Evolutionary conservation across 2,113 vertebrate species (phyloP), one percentile per base, ranked within the genome.

Genomic region (Isurus oxyrinchus): DNA sequence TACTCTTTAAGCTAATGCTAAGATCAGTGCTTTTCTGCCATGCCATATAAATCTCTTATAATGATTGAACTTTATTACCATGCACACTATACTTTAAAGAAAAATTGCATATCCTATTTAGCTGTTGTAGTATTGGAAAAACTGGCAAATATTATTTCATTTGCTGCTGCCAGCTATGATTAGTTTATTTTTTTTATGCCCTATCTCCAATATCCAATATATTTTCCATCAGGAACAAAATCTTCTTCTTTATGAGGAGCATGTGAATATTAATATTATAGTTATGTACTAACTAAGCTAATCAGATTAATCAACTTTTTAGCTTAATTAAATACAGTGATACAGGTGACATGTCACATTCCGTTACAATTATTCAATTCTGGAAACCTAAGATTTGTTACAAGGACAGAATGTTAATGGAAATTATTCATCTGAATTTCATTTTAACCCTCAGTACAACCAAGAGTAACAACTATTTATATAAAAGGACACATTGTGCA

Each of bases 271-370:
- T 25, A 49, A 72, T 53, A 53, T 69, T 31, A 10, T 55, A 95
- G 44, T 8, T 5, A 72, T 55, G 67, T 55, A 35, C 44, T 27
- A 76, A 95, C 49, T 95, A 94, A 40, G 61, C 23, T 66, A 72
- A 49, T 95, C 66, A 72, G 27, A 66, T 55, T 72, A 95, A 72
- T 95, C 31, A 27, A 66, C 35, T 63, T 94, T 61, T 40, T 90
- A 90, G 53, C 87, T 90, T 94, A 63, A 94, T 94, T 63, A 61
- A 94, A 94, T 63, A 40, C 57, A 63, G 35, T 59, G 66, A 40
- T 61, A 2, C 57, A 63, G 59, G 57, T 94, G 90, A 63, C 19
- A 94, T 93, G 3, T 19, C 11, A 93, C 35, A 61, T n/a, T 63
- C 14, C 5, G 35, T 63, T 40, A 61, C 61, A 94, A 94, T 23